Conservation (phyloP, 1,140 invertebrate species). For the Trachymyrmex cornetzi region DNA sequence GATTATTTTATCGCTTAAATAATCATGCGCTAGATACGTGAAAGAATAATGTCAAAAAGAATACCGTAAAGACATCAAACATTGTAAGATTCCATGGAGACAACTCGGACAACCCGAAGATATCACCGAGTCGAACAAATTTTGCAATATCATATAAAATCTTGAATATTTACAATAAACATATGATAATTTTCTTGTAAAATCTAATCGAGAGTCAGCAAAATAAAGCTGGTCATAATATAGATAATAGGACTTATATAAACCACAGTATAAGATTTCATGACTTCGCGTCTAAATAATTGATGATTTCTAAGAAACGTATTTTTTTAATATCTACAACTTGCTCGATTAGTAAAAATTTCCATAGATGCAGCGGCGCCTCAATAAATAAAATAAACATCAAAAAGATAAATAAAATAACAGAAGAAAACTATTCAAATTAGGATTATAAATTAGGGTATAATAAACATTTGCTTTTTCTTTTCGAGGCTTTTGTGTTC, state of each 20-base stretch:
- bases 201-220: background rate
- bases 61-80: too few species aligned
- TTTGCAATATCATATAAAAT: background rate
- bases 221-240: background rate
- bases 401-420: background rate
- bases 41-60: background rate
- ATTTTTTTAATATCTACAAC: constrained; percentile 4
- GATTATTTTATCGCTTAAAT: background rate
- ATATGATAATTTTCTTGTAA: constrained; percentile 6
- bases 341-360: background rate
- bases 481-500: too few species aligned
- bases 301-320: constrained; percentile 23
- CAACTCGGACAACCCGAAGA: background rate
- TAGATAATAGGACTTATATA: constrained; percentile 19
- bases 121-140: background rate
- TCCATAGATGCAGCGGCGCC: background rate
- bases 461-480: too few species aligned
- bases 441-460: too few species aligned
- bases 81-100: background rate
- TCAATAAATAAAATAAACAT: background rate
- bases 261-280: background rate
- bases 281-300: background rate
- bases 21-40: constrained; percentile 10
- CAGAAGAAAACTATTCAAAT: background rate
- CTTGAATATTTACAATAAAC: background rate